Conservation (phyloP, 1,140 invertebrate genomes). For the Leptopilina clavipes region DNA sequence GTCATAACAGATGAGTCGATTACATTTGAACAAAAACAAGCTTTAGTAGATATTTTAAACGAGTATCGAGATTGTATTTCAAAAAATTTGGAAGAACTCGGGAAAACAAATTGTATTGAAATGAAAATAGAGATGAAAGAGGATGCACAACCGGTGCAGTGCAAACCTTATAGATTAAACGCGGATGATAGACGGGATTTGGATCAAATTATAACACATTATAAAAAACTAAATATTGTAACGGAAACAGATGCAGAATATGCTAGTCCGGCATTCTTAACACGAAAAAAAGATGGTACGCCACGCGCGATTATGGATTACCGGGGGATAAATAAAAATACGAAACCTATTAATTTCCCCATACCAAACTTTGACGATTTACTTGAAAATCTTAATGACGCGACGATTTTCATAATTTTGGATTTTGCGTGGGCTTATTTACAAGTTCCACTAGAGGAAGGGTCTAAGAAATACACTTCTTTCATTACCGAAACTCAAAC, state of each 20-base stretch:
- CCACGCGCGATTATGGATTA: too few species aligned
- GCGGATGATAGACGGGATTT: background rate
- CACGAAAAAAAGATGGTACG: background rate
- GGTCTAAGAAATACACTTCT: slow-evolving; percentile 9
- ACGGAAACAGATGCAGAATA: background rate
- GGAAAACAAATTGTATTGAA: background rate
- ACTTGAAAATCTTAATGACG: slow-evolving; percentile 28
- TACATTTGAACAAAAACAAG: slow-evolving; percentile 15
- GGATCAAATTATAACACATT: background rate
- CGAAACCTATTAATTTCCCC: background rate
- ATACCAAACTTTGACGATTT: slow-evolving; percentile 38
- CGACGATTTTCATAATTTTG: slow-evolving; percentile 34
- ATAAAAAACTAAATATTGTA: background rate
- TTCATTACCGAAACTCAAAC: slow-evolving; percentile 36
- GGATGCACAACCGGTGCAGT: background rate
- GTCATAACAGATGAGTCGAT: background rate
- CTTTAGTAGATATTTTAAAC: background rate
- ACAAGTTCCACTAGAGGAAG: slow-evolving; percentile 50
- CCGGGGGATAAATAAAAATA: background rate
- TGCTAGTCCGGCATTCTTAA: slow-evolving; percentile 6
- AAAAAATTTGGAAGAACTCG: background rate
- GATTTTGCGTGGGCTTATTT: slow-evolving; percentile 49
- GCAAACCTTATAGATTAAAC: background rate
- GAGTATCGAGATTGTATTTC: background rate
- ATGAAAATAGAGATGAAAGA: background rate